Conservation (phyloP, 1,140 invertebrate species). For the Spodoptera litura region DNA sequence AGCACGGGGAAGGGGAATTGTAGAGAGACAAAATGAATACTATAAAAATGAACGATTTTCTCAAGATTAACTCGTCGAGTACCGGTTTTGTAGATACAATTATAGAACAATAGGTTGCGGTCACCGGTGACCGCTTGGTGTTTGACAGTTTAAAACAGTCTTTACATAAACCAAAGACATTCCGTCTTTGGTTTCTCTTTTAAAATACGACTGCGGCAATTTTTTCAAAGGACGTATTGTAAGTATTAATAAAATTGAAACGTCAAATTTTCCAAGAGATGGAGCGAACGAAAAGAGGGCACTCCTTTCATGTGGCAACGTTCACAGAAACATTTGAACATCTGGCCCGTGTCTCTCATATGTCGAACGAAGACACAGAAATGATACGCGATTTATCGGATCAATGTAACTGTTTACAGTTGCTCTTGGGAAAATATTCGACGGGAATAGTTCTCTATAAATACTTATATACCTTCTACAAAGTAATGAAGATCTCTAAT, state of each 20-base stretch:
- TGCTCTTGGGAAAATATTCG: slow-evolving; percentile 48
- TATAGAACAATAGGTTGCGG: no score
- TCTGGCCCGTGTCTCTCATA: slow-evolving; percentile 69
- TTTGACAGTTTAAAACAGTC: no score
- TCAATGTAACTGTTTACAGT: slow-evolving; percentile 60
- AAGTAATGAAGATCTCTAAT: no score
- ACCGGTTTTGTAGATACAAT: no score
- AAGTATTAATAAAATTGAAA: slow-evolving; percentile 38
- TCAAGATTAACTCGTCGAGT: no score
- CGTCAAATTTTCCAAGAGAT: slow-evolving; percentile 43
- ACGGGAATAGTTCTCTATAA: slow-evolving; percentile 3
- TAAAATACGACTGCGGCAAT: slow-evolving; percentile 14
- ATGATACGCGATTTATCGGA: slow-evolving; percentile 64
- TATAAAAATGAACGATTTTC: no score
- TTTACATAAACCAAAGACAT: neutral
- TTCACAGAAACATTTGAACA: slow-evolving; percentile 66
- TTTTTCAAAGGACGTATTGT: slow-evolving; percentile 15
- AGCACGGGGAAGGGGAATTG: no score
- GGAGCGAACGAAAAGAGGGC: slow-evolving; percentile 37
- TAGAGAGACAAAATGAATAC: no score
- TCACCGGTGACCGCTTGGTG: no score
- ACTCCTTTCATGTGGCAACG: slow-evolving; percentile 65
- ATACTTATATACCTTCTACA: neutral
- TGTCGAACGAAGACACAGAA: slow-evolving; percentile 67
- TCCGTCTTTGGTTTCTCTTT: neutral